Evolutionary conservation across 92 coral and sea anemone species (phyloP).

Genomic region (Epizoanthus scotinus): DNA sequence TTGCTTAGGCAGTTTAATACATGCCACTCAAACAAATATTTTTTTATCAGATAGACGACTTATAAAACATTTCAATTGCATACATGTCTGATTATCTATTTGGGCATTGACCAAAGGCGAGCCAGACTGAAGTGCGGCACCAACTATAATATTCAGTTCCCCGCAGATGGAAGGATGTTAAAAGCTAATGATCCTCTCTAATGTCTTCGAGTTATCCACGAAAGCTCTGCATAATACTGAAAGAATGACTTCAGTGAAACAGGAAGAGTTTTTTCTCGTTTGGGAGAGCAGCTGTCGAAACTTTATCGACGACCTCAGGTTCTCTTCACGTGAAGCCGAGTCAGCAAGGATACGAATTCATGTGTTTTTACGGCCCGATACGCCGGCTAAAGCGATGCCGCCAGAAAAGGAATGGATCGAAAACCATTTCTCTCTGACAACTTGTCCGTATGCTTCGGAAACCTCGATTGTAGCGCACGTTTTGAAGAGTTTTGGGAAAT

Average conservation of each 20-base stretch:
- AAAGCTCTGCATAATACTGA: neutral
- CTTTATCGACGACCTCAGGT: slow-evolving; percentile 74
- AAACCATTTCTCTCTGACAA: slow-evolving; percentile 70
- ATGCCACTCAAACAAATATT: neutral
- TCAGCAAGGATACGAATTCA: slow-evolving; percentile 65
- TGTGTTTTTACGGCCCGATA: slow-evolving; percentile 87
- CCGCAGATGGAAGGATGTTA: neutral
- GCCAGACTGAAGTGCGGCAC: neutral
- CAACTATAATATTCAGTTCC: neutral
- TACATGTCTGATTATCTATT: slow-evolving; percentile 12
- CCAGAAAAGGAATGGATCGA: slow-evolving; percentile 75
- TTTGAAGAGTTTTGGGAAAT: slow-evolving; percentile 53
- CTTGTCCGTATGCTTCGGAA: slow-evolving; percentile 93
- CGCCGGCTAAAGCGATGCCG: slow-evolving; percentile 83
- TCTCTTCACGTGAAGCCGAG: slow-evolving; percentile 62
- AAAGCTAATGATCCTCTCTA: neutral
- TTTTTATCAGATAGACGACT: slow-evolving; percentile 27
- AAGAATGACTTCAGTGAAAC: slow-evolving; percentile 1
- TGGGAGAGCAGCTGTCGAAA: slow-evolving; percentile 99
- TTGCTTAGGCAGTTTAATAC: too few relatives aligned
- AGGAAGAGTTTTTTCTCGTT: slow-evolving; percentile 76
- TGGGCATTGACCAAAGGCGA: neutral
- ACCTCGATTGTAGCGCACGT: slow-evolving; percentile 65
- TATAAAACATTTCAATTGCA: slow-evolving; percentile 19
- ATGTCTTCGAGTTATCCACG: neutral